phyloP scores from a whole-genome alignment of 2,888 invertebrate species.

The Lasioglossum zephyrum region DNA sequence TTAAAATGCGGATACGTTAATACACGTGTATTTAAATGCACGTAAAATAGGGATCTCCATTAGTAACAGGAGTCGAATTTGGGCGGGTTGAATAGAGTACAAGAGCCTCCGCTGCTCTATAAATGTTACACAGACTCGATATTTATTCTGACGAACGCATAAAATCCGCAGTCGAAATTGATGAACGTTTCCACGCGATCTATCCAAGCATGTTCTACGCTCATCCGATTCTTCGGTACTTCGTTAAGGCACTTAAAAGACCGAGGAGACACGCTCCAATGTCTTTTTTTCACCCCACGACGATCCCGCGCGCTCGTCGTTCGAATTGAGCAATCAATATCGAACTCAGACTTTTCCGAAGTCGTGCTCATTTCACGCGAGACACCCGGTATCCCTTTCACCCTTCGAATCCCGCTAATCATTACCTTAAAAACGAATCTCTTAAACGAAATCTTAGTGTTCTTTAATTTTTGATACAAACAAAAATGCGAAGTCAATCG shows the following conservation, averaged over 20 bases:
- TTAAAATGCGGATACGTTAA: no score
- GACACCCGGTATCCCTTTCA: constrained; percentile 22
- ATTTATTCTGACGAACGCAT: neutral
- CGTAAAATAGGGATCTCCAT: no score
- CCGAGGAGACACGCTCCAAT: constrained; percentile 56
- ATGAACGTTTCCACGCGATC: constrained; percentile 37
- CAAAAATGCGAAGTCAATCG: neutral
- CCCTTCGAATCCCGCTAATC: neutral
- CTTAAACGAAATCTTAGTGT: neutral
- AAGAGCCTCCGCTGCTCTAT: neutral
- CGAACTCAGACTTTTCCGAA: neutral
- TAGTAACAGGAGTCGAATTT: neutral
- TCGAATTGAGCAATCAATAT: neutral
- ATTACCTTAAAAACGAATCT: neutral
- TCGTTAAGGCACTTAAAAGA: constrained; percentile 74
- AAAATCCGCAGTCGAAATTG: neutral
- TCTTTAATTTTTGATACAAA: neutral
- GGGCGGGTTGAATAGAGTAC: neutral
- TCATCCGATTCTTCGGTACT: constrained; percentile 56
- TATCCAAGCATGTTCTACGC: constrained; percentile 25
- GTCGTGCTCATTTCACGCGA: neutral
- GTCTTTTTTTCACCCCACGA: constrained; percentile 44
- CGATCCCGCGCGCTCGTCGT: constrained; percentile 14
- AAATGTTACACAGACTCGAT: neutral
- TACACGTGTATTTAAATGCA: no score